Evolutionary conservation across 2,888 invertebrate species (phyloP), one percentile per base, ranked within the genome.

Genomic region (Ormia ochracea): DNA sequence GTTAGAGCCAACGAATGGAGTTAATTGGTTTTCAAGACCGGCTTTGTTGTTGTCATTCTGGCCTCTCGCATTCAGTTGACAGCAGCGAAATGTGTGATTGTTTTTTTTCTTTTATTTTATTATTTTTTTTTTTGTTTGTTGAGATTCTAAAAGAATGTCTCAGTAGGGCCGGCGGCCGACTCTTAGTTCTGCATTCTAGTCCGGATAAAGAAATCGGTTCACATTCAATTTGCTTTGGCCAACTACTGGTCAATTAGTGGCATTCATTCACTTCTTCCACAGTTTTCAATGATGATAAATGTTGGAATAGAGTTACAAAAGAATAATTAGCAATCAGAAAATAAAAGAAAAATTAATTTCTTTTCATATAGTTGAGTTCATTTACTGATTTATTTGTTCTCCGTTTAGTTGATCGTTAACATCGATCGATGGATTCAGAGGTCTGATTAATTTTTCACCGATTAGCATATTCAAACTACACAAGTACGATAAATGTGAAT

Each of bases 371-470:
- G 26, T 50, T 28, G 28, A 50, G 14, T 50, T 50, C 6, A 50
- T 50, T 50, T 50, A 14, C 28, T 28, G 14, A 50, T 50, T 50
- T 50, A 28, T 41, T 21, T 38, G 14, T 23, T 36, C 10, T 14
- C 4, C 10, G 31, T 4, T 50, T 50, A 14, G 14, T 50, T 19
- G 43, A 68, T 68, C 45, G 45, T 56, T 68, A 43, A 45, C 68
- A 68, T 56, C 56, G 21, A 56, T 56, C 43, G 68, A n/a, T n/a
- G n/a, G n/a, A 68, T 68, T 33, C 31, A 6, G 19, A 31, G 41
- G 45, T 4, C 43, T 45, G 56, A 68, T 68, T 56, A 68, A 56
- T 19, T 33, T 33, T 43, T 10, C 31, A 17, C 23, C 17, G 54
- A 45, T 68, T 68, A 56, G 33, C 68, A 56, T 56, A 43, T 43